These are phyloP conservation scores for Cryptomyrus ogoouensis DNA, from an alignment of 2,113 vertebrate species.

Conservation along the genomic window DNA sequence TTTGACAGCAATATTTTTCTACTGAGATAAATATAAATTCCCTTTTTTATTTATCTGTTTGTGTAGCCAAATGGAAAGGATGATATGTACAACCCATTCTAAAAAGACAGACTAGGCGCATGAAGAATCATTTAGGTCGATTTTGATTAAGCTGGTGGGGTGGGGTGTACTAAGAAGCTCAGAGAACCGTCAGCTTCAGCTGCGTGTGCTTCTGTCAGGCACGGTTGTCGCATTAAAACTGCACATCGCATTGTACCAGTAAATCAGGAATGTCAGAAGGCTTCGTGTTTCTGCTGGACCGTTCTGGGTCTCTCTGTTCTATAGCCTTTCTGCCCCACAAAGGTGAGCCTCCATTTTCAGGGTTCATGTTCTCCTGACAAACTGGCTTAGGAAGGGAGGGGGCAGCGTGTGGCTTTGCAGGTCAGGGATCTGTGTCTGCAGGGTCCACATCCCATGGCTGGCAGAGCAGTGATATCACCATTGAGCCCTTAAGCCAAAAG, in stretches of 20 bases:
- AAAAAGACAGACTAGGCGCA: not conserved
- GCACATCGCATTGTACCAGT: not conserved
- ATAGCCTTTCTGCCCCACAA: not conserved
- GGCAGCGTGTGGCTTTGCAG: not conserved
- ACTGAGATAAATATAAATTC: not conserved
- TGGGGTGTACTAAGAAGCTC: not conserved
- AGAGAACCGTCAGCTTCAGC: not conserved
- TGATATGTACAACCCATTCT: not conserved
- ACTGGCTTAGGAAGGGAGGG: not conserved
- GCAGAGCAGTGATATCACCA: not conserved
- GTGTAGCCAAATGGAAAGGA: not conserved
- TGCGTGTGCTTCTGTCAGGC: not conserved
- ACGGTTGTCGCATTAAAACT: not conserved
- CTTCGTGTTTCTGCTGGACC: not conserved
- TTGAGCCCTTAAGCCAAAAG: not conserved
- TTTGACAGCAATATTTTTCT: not conserved
- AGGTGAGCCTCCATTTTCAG: too few species aligned
- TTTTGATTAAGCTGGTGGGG: not conserved
- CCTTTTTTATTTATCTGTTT: not conserved
- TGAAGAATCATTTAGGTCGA: not conserved
- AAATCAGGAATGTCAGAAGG: not conserved
- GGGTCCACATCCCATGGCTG: not conserved
- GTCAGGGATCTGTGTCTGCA: not conserved
- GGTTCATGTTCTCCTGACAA: not conserved
- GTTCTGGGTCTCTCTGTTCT: not conserved